phyloP scores from a whole-genome alignment of 2,888 invertebrate species.

The Erebia aethiops region DNA sequence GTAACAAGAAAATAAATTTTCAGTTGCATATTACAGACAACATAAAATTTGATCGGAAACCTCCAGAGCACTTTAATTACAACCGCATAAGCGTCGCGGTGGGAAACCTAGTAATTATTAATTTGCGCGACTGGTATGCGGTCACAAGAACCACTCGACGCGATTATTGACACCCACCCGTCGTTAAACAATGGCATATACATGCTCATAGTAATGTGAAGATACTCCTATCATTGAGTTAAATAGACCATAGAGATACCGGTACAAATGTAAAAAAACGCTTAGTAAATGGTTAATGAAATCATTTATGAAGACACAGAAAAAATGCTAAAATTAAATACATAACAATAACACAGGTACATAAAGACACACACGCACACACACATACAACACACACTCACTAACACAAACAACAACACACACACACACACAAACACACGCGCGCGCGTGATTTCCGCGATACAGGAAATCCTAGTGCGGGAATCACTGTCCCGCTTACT shows the following conservation, averaged over 20 bases:
- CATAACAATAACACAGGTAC: too few species aligned
- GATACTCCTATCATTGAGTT: not conserved
- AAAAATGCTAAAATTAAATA: too few species aligned
- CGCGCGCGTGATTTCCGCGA: too few species aligned
- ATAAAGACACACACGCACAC: too few species aligned
- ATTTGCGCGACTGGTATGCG: conserved; percentile 35
- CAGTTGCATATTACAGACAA: not conserved
- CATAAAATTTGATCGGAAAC: conserved; percentile 6
- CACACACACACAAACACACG: too few species aligned
- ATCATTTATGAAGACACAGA: too few species aligned
- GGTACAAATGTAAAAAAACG: too few species aligned
- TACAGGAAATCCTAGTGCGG: too few species aligned
- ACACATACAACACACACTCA: too few species aligned
- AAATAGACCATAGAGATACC: not conserved
- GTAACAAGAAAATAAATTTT: not conserved
- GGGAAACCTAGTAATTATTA: conserved; percentile 36
- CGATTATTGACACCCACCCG: conserved; percentile 33
- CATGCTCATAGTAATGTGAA: conserved; percentile 2
- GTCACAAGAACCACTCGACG: conserved; percentile 31
- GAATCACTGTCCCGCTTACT: too few species aligned
- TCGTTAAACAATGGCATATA: conserved; percentile 27
- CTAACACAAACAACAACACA: too few species aligned
- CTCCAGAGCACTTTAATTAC: conserved; percentile 27
- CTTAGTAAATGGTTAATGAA: too few species aligned
- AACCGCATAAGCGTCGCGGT: conserved; percentile 22